Percentiles rank a stretch among this genome's conserved stretches.
Conservation (phyloP, 2,888 invertebrate genomes). For the Cyaniris semiargus region DNA sequence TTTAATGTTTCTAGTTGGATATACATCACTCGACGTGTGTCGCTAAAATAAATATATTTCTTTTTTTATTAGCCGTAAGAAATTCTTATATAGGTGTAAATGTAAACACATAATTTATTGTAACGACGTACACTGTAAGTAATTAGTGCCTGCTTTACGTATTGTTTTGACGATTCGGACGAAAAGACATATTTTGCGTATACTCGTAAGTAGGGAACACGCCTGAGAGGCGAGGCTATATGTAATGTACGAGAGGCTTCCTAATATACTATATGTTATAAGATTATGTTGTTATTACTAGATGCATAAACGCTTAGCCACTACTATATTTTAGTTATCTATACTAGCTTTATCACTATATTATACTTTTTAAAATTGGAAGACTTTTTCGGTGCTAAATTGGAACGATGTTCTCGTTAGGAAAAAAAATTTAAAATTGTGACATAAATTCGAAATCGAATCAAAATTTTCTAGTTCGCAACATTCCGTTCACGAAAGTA, state of each 20-base stretch:
- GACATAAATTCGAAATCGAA: conserved; percentile 54
- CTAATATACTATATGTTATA: conserved; percentile 74
- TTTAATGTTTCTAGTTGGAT: conserved; percentile 59
- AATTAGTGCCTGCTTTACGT: conserved; percentile 79
- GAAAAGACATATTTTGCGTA: conserved; percentile 76
- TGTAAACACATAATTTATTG: conserved; percentile 78
- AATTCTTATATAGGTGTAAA: conserved; percentile 65
- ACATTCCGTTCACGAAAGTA: conserved; percentile 69
- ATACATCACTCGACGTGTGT: conserved; percentile 52
- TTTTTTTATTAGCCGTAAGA: conserved; percentile 67
- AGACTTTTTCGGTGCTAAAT: conserved; percentile 80
- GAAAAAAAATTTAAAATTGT: conserved; percentile 50
- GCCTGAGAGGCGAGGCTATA: conserved; percentile 53
- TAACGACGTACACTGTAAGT: conserved; percentile 73
- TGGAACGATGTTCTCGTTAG: conserved; percentile 66
- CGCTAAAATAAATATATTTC: conserved; percentile 51
- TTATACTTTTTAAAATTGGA: conserved; percentile 71
- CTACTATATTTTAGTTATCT: conserved; percentile 71
- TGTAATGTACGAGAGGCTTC: conserved; percentile 73
- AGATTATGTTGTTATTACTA: conserved; percentile 79
- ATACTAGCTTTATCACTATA: conserved; percentile 72
- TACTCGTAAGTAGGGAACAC: conserved; percentile 67
- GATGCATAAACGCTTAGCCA: conserved; percentile 77
- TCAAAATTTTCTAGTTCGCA: conserved; percentile 63
- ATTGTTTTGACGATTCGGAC: conserved; percentile 61